Percentiles rank a stretch among this genome's conserved stretches.
phyloP scores from a whole-genome alignment of 1,140 invertebrate genomes.

The Dendroctonus valens region DNA sequence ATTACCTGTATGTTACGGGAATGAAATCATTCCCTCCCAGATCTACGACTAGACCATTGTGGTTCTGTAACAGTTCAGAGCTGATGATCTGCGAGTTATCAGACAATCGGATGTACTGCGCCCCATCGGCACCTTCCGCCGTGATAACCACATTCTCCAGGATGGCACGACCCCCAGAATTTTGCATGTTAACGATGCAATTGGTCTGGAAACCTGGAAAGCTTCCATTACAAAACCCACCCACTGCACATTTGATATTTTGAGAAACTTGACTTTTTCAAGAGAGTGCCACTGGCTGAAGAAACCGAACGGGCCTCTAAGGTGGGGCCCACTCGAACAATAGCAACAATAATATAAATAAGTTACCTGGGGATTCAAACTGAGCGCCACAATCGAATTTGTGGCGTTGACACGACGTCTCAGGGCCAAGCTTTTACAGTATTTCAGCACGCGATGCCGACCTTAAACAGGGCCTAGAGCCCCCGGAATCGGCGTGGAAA shows the following conservation, averaged over 20 bases:
- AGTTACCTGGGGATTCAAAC: constrained; percentile 34
- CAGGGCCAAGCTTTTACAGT: constrained; percentile 43
- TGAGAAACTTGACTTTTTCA: too few species aligned
- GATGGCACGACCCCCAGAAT: constrained; percentile 40
- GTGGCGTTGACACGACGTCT: constrained; percentile 48
- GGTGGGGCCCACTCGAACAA: too few species aligned
- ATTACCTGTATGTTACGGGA: constrained; percentile 45
- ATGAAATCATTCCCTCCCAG: constrained; percentile 48
- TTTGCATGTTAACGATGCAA: constrained; percentile 20
- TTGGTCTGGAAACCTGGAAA: background rate
- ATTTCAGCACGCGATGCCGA: constrained; percentile 32
- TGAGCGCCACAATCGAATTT: constrained; percentile 35
- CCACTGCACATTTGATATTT: too few species aligned
- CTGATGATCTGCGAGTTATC: constrained; percentile 46
- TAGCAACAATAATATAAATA: background rate
- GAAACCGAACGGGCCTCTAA: too few species aligned
- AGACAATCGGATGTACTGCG: constrained; percentile 47
- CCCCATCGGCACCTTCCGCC: constrained; percentile 37
- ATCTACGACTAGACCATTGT: constrained; percentile 48
- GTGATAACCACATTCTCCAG: constrained; percentile 47
- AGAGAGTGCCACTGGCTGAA: too few species aligned
- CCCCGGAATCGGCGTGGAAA: background rate
- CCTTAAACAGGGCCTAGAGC: constrained; percentile 18
- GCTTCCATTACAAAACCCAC: too few species aligned
- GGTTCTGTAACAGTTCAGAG: constrained; percentile 46